Evolutionary conservation across 1,140 invertebrate species (phyloP), one percentile per base, ranked within the genome.

Genomic region (Temnothorax nylanderi): DNA sequence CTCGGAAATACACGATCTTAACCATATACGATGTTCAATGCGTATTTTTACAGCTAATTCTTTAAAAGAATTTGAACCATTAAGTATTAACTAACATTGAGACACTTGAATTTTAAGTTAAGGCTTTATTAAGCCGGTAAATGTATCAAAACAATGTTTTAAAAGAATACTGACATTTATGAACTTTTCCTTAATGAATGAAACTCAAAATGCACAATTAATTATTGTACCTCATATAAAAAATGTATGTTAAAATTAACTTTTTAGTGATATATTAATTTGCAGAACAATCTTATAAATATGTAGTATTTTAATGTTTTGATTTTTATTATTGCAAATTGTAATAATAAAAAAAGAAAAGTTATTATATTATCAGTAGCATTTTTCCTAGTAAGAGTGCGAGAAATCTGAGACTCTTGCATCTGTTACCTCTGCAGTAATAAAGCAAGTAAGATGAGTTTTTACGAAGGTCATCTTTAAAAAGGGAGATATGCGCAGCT

Each of bases 391-490:
- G 34, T 37, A 34, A 65, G 49, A 41, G 32, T 7, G 2, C 16
- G 18, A 56, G 11, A 81, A 60, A 69, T 80, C 44, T 47, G 60
- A 37, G 58, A 37, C 44, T 64, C 34, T 41, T 26, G 58, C 13
- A 32, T 65, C 32, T 51, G 41, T 78, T 78, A 65, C 67, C 34
- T 56, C 16, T 71, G 49, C 56, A 26, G 26, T 26, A 26, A 69
- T 69, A 81, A 81, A 71, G 21, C 65, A 71, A 81, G 65, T 37
- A 81, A 56, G 65, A 81, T 18, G 62, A 71, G 65, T 54, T 81
- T 81, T 41, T 71, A 81, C 65, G 78, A 81, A 81, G 78, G 78
- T 81, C 78, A 81, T 72, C 65, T 81, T 81, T 81, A 81, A 81
- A 81, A 81, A 56, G 37, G 10, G 65, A 81, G 65, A 56, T 71